Evolutionary conservation across 2,888 invertebrate species (phyloP).

Genomic region (Heliconius hortense): DNA sequence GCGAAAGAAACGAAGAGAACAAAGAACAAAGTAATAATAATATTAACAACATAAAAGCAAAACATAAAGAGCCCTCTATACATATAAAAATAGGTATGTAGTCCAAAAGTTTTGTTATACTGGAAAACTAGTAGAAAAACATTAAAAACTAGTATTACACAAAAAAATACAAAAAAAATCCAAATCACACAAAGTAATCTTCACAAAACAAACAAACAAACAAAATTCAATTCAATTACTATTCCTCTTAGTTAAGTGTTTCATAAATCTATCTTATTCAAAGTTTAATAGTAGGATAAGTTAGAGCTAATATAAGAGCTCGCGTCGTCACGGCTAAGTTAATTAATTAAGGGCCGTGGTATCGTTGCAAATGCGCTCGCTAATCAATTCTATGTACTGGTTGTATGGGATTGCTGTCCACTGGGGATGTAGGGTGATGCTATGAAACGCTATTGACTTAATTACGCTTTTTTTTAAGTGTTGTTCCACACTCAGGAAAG

Average conservation of each 20-base stretch:
- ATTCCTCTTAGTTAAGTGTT: not conserved
- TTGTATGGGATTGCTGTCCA: not conserved
- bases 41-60: no score
- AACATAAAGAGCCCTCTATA: no score
- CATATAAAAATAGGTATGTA: no score
- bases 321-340: constrained; percentile 52
- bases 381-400: constrained; percentile 61
- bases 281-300: constrained; percentile 32
- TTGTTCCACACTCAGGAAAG: no score
- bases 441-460: not conserved
- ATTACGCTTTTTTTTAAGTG: not conserved
- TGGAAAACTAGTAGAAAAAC: no score
- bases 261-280: constrained; percentile 20
- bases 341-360: constrained; percentile 60
- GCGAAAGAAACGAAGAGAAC: no score
- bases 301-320: constrained; percentile 29
- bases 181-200: no score
- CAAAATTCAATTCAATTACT: constrained; percentile 17
- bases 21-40: no score
- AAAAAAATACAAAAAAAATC: no score
- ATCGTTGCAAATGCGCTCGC: constrained; percentile 57
- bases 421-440: not conserved
- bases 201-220: not conserved
- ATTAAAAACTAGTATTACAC: no score
- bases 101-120: no score